Conservation (phyloP, 2,888 invertebrate genomes). For the Galerucella calmariensis region DNA sequence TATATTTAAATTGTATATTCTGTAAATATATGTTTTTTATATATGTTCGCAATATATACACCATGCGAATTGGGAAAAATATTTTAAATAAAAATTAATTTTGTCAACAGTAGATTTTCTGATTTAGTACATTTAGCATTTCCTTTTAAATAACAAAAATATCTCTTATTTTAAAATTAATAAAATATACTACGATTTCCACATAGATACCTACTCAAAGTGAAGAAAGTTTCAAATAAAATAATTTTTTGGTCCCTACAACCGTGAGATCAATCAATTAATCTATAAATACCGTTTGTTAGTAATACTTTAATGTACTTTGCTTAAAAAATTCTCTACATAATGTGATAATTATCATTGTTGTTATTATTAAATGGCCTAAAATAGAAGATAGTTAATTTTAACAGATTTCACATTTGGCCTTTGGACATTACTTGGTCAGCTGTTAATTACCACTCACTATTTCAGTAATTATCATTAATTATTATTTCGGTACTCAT, state of each 20-base stretch:
- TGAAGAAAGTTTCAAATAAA: no score
- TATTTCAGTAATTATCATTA: slow-evolving; percentile 48
- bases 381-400: slow-evolving; percentile 23
- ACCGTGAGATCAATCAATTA: slow-evolving; percentile 32
- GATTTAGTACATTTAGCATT: no score
- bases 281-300: slow-evolving; percentile 39
- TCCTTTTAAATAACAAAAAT: no score
- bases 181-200: no score
- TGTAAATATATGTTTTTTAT: no score
- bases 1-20: no score
- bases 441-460: slow-evolving; percentile 48
- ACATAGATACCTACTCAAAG: no score
- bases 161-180: no score
- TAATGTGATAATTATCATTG: slow-evolving; percentile 29
- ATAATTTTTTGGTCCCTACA: neutral
- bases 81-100: no score
- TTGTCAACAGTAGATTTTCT: no score
- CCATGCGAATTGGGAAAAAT: no score
- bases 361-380: slow-evolving; percentile 11
- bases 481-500: slow-evolving; percentile 41
- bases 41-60: no score
- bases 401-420: slow-evolving; percentile 37
- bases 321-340: slow-evolving; percentile 17
- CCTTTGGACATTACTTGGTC: slow-evolving; percentile 30
- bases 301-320: neutral